phyloP scores from a whole-genome alignment of 1,140 invertebrate genomes.

The Asbolus verrucosus region DNA sequence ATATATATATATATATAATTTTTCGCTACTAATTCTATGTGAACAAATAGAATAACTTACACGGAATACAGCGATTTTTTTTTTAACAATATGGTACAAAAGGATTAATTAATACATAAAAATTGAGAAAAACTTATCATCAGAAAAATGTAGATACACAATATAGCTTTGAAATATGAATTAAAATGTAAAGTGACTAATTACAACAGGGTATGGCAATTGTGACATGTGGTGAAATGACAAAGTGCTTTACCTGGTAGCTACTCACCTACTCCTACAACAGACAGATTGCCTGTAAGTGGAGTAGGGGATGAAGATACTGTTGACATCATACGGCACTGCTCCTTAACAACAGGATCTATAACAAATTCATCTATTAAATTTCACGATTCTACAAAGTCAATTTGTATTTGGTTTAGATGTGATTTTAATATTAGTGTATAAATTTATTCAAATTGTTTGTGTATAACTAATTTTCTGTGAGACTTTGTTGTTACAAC shows the following conservation, averaged over 20 bases:
- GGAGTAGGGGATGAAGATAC: slow-evolving; percentile 79
- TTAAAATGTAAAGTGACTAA: slow-evolving; percentile 41
- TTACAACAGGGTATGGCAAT: slow-evolving; percentile 45
- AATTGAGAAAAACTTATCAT: slow-evolving; percentile 37
- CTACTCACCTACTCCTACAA: slow-evolving; percentile 74
- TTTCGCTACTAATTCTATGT: slow-evolving; percentile 41
- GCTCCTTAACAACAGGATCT: slow-evolving; percentile 93
- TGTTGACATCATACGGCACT: slow-evolving; percentile 77
- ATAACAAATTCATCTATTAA: slow-evolving; percentile 64
- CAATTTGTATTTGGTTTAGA: too few relatives aligned
- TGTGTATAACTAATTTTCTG: too few relatives aligned
- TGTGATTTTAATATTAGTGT: too few relatives aligned
- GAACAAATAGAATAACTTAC: slow-evolving; percentile 42
- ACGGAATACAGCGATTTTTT: slow-evolving; percentile 32
- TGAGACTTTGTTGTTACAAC: too few relatives aligned
- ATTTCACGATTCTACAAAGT: too few relatives aligned
- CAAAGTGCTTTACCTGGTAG: slow-evolving; percentile 69
- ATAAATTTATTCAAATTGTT: too few relatives aligned
- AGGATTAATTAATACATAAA: slow-evolving; percentile 39
- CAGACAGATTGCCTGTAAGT: slow-evolving; percentile 74
- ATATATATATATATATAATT: slow-evolving; percentile 38
- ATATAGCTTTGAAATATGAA: slow-evolving; percentile 30
- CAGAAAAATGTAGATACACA: slow-evolving; percentile 19
- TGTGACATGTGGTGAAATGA: slow-evolving; percentile 49
- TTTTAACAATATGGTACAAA: slow-evolving; percentile 45